Conservation (phyloP, 2,113 vertebrate species). For the Ptychochromis oligacanthus region DNA sequence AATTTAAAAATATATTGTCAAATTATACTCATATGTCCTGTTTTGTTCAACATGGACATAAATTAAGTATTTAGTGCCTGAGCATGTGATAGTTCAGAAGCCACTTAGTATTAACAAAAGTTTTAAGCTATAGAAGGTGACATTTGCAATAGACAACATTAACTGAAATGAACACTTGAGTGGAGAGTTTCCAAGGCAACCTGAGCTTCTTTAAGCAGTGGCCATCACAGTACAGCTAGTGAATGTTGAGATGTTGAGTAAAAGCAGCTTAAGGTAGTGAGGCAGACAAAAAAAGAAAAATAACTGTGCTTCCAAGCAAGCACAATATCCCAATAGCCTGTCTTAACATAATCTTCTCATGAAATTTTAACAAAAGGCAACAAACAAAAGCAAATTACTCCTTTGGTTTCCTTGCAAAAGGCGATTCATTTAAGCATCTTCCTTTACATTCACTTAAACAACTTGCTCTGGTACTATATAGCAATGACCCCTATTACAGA, state of each 20-base stretch:
- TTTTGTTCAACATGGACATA: not conserved
- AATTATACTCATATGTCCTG: not conserved
- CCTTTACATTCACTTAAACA: conserved; percentile 30
- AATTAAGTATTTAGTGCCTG: not conserved
- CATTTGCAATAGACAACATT: conserved; percentile 38
- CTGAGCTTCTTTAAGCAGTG: conserved; percentile 35
- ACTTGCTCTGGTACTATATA: not conserved
- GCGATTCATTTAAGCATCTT: conserved; percentile 22
- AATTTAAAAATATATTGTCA: not conserved
- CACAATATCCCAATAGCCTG: not conserved
- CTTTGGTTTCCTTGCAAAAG: not conserved
- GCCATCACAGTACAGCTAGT: conserved; percentile 10
- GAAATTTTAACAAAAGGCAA: not conserved
- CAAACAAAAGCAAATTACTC: not conserved
- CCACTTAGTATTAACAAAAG: not conserved
- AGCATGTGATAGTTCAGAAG: not conserved
- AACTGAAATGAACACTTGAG: conserved; percentile 37
- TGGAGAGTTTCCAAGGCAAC: conserved; percentile 72
- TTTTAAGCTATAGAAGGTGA: conserved; percentile 31
- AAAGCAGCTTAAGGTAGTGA: conserved; percentile 17
- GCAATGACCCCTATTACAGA: not conserved
- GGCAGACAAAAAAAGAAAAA: not conserved
- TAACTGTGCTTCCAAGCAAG: not conserved
- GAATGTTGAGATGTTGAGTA: conserved; percentile 34
- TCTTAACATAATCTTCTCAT: not conserved